A percentile compares a stretch with the other conserved stretches of the same genome.
Conservation (phyloP, 2,888 invertebrate species). For the Chaetoderma sp. region DNA sequence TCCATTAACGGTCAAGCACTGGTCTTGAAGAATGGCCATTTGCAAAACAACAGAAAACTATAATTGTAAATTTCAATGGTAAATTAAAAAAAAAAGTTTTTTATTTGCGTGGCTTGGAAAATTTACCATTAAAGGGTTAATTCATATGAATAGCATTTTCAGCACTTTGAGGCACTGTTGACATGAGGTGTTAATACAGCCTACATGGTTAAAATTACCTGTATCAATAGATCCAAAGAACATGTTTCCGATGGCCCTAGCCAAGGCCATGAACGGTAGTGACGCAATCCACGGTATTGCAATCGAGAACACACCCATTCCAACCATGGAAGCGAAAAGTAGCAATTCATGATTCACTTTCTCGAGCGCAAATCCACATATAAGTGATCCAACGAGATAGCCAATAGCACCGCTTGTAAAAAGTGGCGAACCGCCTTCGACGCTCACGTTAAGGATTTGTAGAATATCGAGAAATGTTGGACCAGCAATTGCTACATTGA, state of each 20-base stretch:
- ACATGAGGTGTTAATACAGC: too few relatives aligned
- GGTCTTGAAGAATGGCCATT: too few relatives aligned
- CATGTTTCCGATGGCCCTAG: slow-evolving; percentile 55
- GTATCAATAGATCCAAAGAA: slow-evolving; percentile 63
- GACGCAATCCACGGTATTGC: slow-evolving; percentile 65
- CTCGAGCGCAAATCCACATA: slow-evolving; percentile 59
- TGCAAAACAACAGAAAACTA: too few relatives aligned
- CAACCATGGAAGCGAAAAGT: slow-evolving; percentile 61
- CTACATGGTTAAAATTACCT: too few relatives aligned
- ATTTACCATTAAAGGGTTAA: too few relatives aligned
- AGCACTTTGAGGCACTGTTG: too few relatives aligned
- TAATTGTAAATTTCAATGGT: too few relatives aligned
- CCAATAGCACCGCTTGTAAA: slow-evolving; percentile 67
- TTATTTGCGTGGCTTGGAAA: too few relatives aligned
- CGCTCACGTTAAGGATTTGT: slow-evolving; percentile 55
- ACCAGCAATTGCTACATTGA: slow-evolving; percentile 66
- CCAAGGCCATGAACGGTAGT: slow-evolving; percentile 55
- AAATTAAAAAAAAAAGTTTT: too few relatives aligned
- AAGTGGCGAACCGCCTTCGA: slow-evolving; percentile 60
- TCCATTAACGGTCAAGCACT: too few relatives aligned
- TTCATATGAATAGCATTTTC: too few relatives aligned
- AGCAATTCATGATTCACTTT: slow-evolving; percentile 58
- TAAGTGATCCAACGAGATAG: slow-evolving; percentile 66
- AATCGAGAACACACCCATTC: slow-evolving; percentile 61
- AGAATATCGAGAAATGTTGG: slow-evolving; percentile 68